Evolutionary conservation across 2,888 invertebrate genomes (phyloP), one percentile per base, ranked within the genome.

Genomic region (Drosophila austrosaltans): DNA sequence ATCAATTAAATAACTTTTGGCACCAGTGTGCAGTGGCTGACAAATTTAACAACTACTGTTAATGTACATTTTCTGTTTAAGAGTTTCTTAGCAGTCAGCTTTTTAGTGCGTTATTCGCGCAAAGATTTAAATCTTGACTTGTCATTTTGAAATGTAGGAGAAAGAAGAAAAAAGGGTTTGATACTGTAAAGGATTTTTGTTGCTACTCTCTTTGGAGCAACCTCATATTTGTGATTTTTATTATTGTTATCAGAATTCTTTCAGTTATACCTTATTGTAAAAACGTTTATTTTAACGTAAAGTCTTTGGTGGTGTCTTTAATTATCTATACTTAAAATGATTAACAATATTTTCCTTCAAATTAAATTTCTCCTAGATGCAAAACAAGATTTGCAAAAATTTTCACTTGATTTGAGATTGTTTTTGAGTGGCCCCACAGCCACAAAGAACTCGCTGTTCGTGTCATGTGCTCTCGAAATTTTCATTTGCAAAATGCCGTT

Each of bases 401-500:
- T 25, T 25, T 3, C 7, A 1, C 12, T 42, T 39, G 28, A 59
- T 59, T 42, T 28, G 42, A 25, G 25, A n/a, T n/a, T 39, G 22
- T 39, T 53, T 61, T 10, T 32, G 53, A 61, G 16, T 39, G 39
- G 57, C 16, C 56, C 56, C 36, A 36, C 10, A 58, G 44, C 60
- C 61, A 32, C 56, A 57, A 53, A 54, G 48, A 59, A 64, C 66
- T 66, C 62, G 57, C 60, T 28, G 36, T 63, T 67, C 40, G 25
- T 25, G 28, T 59, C 58, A 25, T 59, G 25, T 59, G 58, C 39
- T 42, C 40, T 36, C 22, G 12, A 67, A 67, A 74, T 74, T 74
- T 73, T 58, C 75, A 63, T 72, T 74, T 67, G 68, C 62, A 58
- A 74, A 59, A 74, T 53, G 62, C 74, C 57, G 36, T 68, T 58